Conservation (phyloP, 2,113 vertebrate genomes). For the Corapipo altera region DNA sequence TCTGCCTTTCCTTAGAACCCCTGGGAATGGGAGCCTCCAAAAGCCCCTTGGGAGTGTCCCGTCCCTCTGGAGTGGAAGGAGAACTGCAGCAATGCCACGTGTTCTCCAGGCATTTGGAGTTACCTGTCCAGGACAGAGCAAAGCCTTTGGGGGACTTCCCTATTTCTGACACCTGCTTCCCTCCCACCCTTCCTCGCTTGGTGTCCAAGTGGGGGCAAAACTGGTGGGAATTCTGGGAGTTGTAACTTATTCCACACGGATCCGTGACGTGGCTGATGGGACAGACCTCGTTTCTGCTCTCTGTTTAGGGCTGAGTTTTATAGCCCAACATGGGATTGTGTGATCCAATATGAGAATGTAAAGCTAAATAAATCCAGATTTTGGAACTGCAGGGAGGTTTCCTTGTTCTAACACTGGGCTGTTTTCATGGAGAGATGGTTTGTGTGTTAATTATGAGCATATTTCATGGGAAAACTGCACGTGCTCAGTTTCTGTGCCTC, state of each 20-base stretch:
- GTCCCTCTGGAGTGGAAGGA: neutral
- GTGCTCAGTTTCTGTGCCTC: neutral
- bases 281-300: neutral
- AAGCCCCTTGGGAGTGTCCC: neutral
- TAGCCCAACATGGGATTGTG: neutral
- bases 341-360: neutral
- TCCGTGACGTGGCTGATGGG: neutral
- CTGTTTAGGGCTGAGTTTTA: neutral
- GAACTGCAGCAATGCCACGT: neutral
- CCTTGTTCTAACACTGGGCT: neutral
- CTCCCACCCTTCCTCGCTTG: neutral
- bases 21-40: neutral
- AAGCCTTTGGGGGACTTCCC: neutral
- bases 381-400: neutral
- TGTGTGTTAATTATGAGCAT: neutral
- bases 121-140: neutral
- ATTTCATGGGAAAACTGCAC: neutral
- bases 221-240: neutral
- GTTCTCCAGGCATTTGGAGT: neutral
- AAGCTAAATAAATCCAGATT: neutral
- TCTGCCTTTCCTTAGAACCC: slow-evolving; percentile 13
- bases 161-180: neutral
- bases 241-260: neutral
- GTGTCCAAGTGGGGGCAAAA: neutral
- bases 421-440: neutral